Percentiles rank a stretch among this genome's conserved stretches.
Evolutionary conservation across 2,113 vertebrate genomes (phyloP).

Genomic region (Ceratotherium simum): DNA sequence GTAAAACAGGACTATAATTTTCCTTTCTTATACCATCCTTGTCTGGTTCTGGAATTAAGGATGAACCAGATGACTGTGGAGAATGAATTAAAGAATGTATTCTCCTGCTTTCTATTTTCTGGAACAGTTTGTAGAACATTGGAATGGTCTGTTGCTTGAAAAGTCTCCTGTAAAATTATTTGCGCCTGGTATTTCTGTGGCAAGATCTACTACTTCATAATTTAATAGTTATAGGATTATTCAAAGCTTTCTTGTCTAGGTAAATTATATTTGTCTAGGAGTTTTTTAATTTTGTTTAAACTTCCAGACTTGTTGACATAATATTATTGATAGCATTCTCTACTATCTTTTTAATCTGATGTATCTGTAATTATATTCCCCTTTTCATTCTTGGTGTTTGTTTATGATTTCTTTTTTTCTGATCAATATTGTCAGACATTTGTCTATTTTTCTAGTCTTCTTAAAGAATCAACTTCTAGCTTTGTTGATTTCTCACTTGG

Average conservation of each 20-base stretch:
- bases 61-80: neutral
- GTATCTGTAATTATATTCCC: neutral
- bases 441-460: conserved; percentile 27
- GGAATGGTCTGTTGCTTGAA: conserved; percentile 1
- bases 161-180: neutral
- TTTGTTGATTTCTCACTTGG: conserved; percentile 47
- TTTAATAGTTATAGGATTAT: neutral
- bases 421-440: neutral
- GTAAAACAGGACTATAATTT: neutral
- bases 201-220: neutral
- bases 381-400: neutral
- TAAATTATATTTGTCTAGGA: neutral
- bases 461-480: conserved; percentile 44
- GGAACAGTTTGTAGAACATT: neutral
- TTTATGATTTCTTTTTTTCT: conserved; percentile 4
- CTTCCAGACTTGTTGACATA: neutral
- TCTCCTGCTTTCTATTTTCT: neutral
- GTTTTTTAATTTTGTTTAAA: conserved; percentile 14
- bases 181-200: neutral
- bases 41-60: conserved; percentile 12
- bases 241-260: conserved; percentile 1
- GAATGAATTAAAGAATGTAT: neutral
- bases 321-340: neutral
- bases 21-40: conserved; percentile 33
- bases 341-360: conserved; percentile 29